A percentile compares a stretch with the other conserved stretches of the same genome.
Conservation (phyloP, 2,888 invertebrate species). For the Conomelus anceps region DNA sequence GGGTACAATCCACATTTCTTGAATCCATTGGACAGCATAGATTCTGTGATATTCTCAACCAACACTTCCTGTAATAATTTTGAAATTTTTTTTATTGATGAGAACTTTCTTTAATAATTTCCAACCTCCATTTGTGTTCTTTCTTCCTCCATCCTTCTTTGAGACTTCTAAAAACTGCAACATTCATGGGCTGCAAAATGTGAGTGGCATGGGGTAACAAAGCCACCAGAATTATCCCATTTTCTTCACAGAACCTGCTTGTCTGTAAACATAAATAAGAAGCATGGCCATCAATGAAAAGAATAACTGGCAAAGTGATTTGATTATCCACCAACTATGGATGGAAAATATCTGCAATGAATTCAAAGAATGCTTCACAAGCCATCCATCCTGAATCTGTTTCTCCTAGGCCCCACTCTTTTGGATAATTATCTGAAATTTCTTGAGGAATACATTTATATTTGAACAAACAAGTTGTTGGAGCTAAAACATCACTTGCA, state of each 20-base stretch:
- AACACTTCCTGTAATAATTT: constrained; percentile 26
- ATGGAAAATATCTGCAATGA: constrained; percentile 40
- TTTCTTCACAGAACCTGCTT: constrained; percentile 26
- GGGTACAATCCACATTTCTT: constrained; percentile 27
- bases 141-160: constrained; percentile 29
- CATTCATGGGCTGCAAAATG: constrained; percentile 32
- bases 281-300: constrained; percentile 42
- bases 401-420: constrained; percentile 40
- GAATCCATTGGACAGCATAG: constrained; percentile 27
- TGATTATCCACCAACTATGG: constrained; percentile 39
- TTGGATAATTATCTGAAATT: constrained; percentile 29
- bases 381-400: constrained; percentile 44
- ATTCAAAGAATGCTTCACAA: constrained; percentile 41
- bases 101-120: constrained; percentile 20
- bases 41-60: constrained; percentile 19
- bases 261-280: constrained; percentile 36
- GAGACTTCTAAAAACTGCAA: constrained; percentile 30
- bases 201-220: constrained; percentile 32
- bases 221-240: constrained; percentile 30
- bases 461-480: constrained; percentile 29
- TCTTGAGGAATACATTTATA: constrained; percentile 30
- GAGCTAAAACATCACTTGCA: constrained; percentile 34
- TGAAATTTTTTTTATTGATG: constrained; percentile 24
- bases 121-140: constrained; percentile 28
- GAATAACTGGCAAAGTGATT: constrained; percentile 39